Evolutionary conservation across 2,888 invertebrate species (phyloP), one percentile per base, ranked within the genome.

Genomic region (Neoascia interrupta): DNA sequence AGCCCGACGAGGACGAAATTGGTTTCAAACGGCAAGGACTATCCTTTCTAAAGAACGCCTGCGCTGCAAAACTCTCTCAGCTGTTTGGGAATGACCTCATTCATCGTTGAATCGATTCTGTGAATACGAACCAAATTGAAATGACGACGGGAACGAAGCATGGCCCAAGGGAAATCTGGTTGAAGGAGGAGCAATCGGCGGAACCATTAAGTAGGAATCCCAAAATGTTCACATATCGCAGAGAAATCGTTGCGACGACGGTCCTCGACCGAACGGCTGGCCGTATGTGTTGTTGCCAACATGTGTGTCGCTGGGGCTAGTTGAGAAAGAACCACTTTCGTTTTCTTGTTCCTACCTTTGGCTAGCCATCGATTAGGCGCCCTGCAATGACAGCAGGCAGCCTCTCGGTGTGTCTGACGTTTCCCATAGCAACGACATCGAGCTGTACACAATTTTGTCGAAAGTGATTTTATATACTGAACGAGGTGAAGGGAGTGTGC

Each of bases 271-370:
- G 26, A 47, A 31, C 18, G 11, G 70, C 72, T 72, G 64, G 58
- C 66, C 79, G 72, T 79, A 72, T 66, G 79, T 72, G 64, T 34
- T 69, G 56, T 61, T 60, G 41, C 49, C 53, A 72, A 60, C 76
- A 79, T 72, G 66, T 72, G 60, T 72, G 49, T 6, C n/a, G 31
- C 10, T 19, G 63, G 23, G 70, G 61, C 56, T 64, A 63, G 58
- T 47, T 58, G 26, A 39, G 53, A 28, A 63, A 47, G 21, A 66
- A 83, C 85, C 85, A 88, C 88, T 88, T 88, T 88, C 88, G 85
- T 87, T 88, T 88, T 88, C 88, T 88, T 88, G 87, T 88, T 87
- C 88, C 86, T 87, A 87, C 88, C 84, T 85, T 85, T 85, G 85
- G 87, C 88, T 88, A 88, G 87, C 88, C 87, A 84, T 84, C 86